Evolutionary conservation across 2,797 vertebrate genomes (phyloP).

Genomic region (Rhabdomys pumilio): DNA sequence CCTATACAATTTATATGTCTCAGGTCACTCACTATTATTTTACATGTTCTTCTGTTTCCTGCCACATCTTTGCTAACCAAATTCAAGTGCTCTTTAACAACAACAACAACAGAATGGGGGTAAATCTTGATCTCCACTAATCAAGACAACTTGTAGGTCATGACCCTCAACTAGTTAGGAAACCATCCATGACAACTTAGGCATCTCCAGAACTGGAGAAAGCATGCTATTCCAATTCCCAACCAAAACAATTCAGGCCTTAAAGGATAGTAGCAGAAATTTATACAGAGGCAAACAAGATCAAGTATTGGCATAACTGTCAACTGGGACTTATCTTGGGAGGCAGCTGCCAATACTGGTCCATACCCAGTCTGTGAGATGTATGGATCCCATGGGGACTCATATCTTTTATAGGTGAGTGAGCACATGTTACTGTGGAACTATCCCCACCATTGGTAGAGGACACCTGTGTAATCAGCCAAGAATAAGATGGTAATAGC

Average conservation of each 20-base stretch:
- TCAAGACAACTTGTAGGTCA: background rate
- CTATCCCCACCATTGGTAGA: background rate
- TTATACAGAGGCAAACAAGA: background rate
- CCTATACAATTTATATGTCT: background rate
- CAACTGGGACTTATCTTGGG: background rate
- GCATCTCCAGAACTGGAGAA: background rate
- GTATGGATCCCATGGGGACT: background rate
- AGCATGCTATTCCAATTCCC: background rate
- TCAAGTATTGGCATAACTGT: background rate
- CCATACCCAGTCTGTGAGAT: background rate
- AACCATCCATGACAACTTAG: background rate
- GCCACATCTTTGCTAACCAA: background rate
- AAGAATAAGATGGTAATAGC: background rate
- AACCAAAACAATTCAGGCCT: background rate
- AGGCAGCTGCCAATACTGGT: background rate
- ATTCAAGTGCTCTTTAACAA: background rate
- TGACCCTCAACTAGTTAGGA: background rate
- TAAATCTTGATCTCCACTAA: background rate
- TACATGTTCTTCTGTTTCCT: background rate
- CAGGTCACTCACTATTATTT: background rate
- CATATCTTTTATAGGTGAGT: background rate
- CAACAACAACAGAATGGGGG: background rate
- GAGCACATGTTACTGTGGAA: background rate
- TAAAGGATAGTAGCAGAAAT: background rate
- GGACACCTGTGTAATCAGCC: background rate